Evolutionary conservation across 2,113 vertebrate species (phyloP).

Genomic region (Zapornia atra): DNA sequence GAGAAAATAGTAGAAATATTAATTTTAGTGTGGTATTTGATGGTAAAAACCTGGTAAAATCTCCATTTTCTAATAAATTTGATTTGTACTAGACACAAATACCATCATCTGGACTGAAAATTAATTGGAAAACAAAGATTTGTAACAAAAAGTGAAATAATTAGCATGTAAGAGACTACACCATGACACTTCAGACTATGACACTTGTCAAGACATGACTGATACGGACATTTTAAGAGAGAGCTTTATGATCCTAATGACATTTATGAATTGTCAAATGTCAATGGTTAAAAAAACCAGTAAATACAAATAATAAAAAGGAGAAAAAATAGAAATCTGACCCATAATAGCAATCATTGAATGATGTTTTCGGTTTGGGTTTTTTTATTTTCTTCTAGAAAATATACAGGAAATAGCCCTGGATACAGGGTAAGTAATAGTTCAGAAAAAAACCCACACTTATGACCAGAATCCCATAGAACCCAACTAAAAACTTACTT

Average conservation of each 20-base stretch:
- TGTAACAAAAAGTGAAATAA: not conserved
- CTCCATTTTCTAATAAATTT: not conserved
- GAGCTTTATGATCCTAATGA: not conserved
- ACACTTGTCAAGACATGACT: not conserved
- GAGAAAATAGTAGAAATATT: not conserved
- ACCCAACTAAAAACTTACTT: not conserved
- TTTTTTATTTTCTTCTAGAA: not conserved
- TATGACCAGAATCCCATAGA: not conserved
- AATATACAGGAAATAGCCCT: not conserved
- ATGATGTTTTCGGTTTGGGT: too few relatives aligned
- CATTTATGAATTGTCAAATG: not conserved
- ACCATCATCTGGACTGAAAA: not conserved
- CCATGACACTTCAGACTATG: not conserved
- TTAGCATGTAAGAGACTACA: not conserved
- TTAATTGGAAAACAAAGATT: not conserved
- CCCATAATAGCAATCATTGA: too few relatives aligned
- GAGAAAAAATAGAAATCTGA: not conserved
- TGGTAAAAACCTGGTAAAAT: not conserved
- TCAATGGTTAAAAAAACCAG: not conserved
- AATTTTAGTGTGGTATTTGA: not conserved
- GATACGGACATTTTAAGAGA: not conserved
- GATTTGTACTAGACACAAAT: not conserved
- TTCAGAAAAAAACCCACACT: rapidly evolving
- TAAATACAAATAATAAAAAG: not conserved
- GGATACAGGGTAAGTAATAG: not conserved